Percentiles rank a stretch among this genome's conserved stretches.
phyloP scores from a whole-genome alignment of 1,140 invertebrate genomes.

The Drosophila simulans region DNA sequence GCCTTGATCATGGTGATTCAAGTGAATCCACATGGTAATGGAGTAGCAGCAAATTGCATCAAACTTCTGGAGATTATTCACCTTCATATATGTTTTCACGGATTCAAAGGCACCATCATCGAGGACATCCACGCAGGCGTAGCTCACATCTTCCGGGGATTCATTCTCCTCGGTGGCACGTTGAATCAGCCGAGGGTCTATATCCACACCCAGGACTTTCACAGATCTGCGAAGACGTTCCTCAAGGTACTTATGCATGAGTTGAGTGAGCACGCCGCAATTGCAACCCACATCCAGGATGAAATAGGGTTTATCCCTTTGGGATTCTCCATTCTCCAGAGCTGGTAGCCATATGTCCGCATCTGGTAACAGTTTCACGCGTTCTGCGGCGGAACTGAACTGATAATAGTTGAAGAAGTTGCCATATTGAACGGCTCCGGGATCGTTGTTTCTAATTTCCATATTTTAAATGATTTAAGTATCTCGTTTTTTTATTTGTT shows the following conservation, averaged over 20 bases:
- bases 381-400: conserved; percentile 89
- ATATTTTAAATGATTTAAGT: background rate
- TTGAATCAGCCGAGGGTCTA: conserved; percentile 89
- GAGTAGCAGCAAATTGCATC: conserved; percentile 92
- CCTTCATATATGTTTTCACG: conserved; percentile 85
- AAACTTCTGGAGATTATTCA: conserved; percentile 86
- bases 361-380: conserved; percentile 88
- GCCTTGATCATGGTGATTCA: conserved; percentile 91
- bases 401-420: conserved; percentile 95
- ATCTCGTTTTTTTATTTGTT: background rate
- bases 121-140: conserved; percentile 88
- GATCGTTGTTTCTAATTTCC: conserved; percentile 85
- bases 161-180: conserved; percentile 87
- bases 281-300: conserved; percentile 93
- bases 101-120: conserved; percentile 74
- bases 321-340: background rate
- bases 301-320: conserved; percentile 78
- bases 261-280: conserved; percentile 89
- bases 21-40: conserved; percentile 94
- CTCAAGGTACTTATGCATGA: conserved; percentile 80
- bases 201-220: conserved; percentile 89
- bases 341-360: conserved; percentile 85
- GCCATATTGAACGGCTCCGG: conserved; percentile 90
- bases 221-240: conserved; percentile 75
- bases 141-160: conserved; percentile 85